Base-by-base conservation (phyloP, 2,888 invertebrate species). In the Tinea trinotella region DNA sequence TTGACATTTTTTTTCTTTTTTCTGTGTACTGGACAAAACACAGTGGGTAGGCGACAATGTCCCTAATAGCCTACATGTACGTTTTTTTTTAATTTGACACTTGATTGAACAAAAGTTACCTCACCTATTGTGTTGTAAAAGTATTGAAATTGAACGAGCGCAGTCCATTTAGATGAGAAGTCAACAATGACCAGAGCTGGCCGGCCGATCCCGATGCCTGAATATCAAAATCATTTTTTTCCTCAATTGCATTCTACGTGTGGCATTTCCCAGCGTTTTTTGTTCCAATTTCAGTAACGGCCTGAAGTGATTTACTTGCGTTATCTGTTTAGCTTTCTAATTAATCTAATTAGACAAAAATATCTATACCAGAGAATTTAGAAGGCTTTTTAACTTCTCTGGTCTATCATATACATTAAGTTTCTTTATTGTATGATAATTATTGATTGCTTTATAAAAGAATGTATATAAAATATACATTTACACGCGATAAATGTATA, bases 51-150 rank as follows among this genome's bases (percentile, higher is more conserved):
- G n/a, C n/a, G n/a, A n/a, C n/a, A n/a, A n/a, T n/a, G n/a, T n/a
- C n/a, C n/a, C n/a, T n/a, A 7, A 30, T 30, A 5, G 76, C 75
- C n/a, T n/a, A 80, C 75, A 74, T 77, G 74, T 73, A 74, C 75
- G 77, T 75, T 80, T 83, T 69, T 64, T 71, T 83, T 83, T 84
- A 82, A 85, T 85, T 84, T 84, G 77, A 77, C 79, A 84, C 81
- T 78, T 82, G 81, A 83, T 63, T 66, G 85, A 76, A 61, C 83
- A 77, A 82, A 80, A 82, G 84, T 83, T 81, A 71, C 78, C 70
- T 63, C 68, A 64, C 68, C 83, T 73, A 83, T 84, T 84, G 84
- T 84, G 72, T 80, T 75, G 77, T 72, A 68, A 82, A 79, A 82
- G 84, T 83, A 84, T 84, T 80, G 80, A 78, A 83, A 84, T 83